Percentiles rank a stretch among this genome's conserved stretches.
phyloP scores from a whole-genome alignment of 2,113 vertebrate species.

The Thermophis baileyi region DNA sequence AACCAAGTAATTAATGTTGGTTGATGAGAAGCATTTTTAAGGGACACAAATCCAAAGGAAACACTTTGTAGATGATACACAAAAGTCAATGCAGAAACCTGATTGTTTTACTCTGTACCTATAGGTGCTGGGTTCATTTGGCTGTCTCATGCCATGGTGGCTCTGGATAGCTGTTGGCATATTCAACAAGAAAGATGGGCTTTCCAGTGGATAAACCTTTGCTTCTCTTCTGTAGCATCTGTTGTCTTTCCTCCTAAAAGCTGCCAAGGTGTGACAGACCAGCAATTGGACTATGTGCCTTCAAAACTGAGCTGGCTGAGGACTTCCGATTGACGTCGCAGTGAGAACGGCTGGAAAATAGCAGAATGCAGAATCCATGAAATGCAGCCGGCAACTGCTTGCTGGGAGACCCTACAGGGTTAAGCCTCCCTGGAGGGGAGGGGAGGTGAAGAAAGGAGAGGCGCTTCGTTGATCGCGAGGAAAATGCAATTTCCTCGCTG shows the following conservation, averaged over 20 bases:
- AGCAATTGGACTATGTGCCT: background rate
- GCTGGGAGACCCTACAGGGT: no score
- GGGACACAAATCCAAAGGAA: no score
- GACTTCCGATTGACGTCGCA: no score
- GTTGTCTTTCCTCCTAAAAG: background rate
- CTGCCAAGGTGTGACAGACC: background rate
- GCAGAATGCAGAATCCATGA: no score
- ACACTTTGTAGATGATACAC: background rate
- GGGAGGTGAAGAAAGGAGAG: no score
- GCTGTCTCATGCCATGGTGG: background rate
- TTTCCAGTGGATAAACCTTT: background rate
- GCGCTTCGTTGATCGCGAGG: no score
- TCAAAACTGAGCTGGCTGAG: background rate
- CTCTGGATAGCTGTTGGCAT: background rate
- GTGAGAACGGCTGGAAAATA: no score
- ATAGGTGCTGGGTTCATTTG: background rate
- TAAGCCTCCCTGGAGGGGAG: no score
- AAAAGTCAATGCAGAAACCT: background rate
- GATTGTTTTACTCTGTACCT: background rate
- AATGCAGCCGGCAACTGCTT: no score
- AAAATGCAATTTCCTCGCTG: no score
- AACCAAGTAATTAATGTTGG: background rate
- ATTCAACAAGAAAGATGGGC: background rate
- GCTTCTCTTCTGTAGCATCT: background rate
- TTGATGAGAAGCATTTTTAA: background rate